phyloP scores from a whole-genome alignment of 2,113 vertebrate genomes.

The Connochaetes taurinus region DNA sequence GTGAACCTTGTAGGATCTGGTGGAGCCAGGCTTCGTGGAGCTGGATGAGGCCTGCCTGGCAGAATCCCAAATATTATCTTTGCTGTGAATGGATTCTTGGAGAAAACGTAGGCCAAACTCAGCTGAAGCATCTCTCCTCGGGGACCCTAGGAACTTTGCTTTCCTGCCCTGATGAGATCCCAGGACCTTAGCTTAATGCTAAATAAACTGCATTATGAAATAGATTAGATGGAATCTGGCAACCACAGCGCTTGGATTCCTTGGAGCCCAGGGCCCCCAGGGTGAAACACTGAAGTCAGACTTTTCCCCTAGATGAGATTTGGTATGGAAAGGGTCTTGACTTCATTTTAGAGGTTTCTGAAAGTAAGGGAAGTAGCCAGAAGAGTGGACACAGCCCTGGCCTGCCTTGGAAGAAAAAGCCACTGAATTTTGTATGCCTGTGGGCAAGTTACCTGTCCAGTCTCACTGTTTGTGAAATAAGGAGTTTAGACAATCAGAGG shows the following conservation, averaged over 20 bases:
- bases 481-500: accelerated
- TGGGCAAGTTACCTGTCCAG: too few species aligned
- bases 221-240: neutral
- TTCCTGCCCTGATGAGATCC: neutral
- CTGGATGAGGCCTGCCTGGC: neutral
- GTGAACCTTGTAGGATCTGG: accelerated
- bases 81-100: neutral
- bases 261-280: neutral
- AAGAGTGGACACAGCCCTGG: neutral
- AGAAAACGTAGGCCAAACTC: neutral
- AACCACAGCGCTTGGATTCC: accelerated
- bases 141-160: neutral
- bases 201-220: neutral
- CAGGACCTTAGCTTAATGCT: neutral
- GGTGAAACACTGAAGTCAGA: accelerated
- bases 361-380: neutral
- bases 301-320: neutral
- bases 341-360: neutral
- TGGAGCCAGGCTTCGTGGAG: accelerated
- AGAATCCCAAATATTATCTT: neutral
- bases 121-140: neutral
- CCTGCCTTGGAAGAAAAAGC: neutral
- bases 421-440: accelerated
- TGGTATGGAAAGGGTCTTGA: neutral
- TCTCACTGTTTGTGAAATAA: accelerated